Percentiles rank a stretch among this genome's conserved stretches.
phyloP scores from a whole-genome alignment of 2,888 invertebrate species.

The Rhamnusium bicolor region DNA sequence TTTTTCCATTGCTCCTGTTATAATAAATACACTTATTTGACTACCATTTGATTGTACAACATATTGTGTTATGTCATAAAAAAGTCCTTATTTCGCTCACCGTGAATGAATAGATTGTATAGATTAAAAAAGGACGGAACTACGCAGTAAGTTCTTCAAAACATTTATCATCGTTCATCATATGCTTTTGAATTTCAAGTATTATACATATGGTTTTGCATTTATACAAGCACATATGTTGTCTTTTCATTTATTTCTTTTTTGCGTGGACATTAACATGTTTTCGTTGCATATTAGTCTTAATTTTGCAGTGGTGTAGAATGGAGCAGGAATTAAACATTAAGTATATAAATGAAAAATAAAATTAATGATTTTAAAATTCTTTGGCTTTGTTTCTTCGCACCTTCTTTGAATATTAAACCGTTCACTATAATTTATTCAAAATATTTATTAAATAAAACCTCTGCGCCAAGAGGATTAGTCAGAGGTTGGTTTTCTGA shows the following conservation, averaged over 20 bases:
- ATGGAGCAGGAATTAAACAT: neutral
- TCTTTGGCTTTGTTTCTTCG: no score
- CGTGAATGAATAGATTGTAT: neutral
- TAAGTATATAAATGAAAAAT: no score
- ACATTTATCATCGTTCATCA: neutral
- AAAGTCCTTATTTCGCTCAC: neutral
- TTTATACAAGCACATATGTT: constrained; percentile 48
- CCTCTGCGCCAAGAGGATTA: no score
- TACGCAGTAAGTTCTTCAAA: neutral
- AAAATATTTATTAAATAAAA: no score
- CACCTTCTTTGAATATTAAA: no score
- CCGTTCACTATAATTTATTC: no score
- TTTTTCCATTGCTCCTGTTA: no score
- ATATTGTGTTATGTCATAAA: no score
- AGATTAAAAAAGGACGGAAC: neutral
- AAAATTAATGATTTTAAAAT: no score
- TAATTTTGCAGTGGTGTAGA: neutral
- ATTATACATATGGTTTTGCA: constrained; percentile 53
- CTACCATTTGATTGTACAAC: no score
- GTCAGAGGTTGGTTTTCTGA: no score
- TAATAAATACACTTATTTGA: no score
- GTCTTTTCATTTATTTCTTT: constrained; percentile 33
- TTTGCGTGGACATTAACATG: neutral
- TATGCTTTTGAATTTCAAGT: constrained; percentile 49
- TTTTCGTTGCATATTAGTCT: neutral